Base-by-base conservation (phyloP, 2,113 vertebrate species). In the Prolemur simus region DNA sequence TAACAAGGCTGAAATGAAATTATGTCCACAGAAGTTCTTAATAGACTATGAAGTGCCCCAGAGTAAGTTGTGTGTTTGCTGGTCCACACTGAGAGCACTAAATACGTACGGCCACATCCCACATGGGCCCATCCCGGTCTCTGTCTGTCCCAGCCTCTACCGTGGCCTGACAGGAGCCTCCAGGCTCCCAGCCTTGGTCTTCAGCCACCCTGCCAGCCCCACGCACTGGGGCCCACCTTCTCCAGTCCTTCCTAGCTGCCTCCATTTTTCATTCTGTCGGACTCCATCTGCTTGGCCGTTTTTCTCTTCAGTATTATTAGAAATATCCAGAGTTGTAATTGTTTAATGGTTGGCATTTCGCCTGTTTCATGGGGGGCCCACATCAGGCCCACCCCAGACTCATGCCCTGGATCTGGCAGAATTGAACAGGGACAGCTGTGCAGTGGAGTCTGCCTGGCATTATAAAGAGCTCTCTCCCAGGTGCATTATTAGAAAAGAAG, bases 301-400 rank as follows among this genome's bases (percentile, higher is more conserved):
- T 4, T 97, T 98, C 96, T 91, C 64, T 94, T 95, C 87, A 84
- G 56, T 95, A 34, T 96, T 96, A 96, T 97, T 97, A 92, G 88
- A 90, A 96, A 94, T 88, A 74, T 73, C 91, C 21, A 83, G 69
- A 76, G 96, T 97, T 85, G n/a, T 81, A 96, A n/a, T 97, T 98
- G 97, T 93, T 64, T 96, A 97, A 97, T 97, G 82, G 97, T 97
- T 96, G 97, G 86, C 95, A 47, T 94, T 98, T 94, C 58, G 29
- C 96, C 25, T 3, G 5, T 95, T 97, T 97, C 68, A 27, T 60
- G 20, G 91, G 81, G 68, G 66, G 0, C 81, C 96, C 91, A 64
- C 60, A 81, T 95, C 91, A 69, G 76, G 86, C 63, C 15, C 69
- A 47, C 49, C 95, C 74, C 93, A 94, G 80, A 91, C 93, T 96